Base-by-base conservation (phyloP, 2,888 invertebrate genomes). In the Sarcophaga subvicina region DNA sequence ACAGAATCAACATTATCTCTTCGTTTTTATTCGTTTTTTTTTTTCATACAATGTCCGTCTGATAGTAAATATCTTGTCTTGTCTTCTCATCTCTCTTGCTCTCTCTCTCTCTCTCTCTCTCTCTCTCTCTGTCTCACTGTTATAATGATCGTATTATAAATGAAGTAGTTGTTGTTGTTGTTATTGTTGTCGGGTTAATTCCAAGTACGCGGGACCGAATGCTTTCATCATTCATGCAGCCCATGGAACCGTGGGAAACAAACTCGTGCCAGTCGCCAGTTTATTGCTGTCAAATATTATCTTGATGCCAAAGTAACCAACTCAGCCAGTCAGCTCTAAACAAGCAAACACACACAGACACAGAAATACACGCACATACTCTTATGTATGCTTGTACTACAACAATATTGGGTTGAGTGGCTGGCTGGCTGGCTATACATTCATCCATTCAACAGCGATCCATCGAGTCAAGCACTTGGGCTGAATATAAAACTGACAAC, bases 261-360 rank as follows among this genome's bases (percentile, higher is more conserved):
- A 93, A 93, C 92, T 93, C 93, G 92, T 93, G 92, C 92, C 93
- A 92, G 92, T 92, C 92, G 92, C 91, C 87, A 87, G 87, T 92
- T 92, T 91, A 92, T 91, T 91, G 92, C 91, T 91, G 92, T 92
- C 92, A 92, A 92, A 92, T 92, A 91, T 90, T 92, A 92, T 92
- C 92, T 92, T 91, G 92, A 92, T 91, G 92, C 90, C 91, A 91
- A 92, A 88, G 70, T 75, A 85, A 83, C 83, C 78, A 81, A 79
- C 83, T 75, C 80, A 88, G 79, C 70, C 75, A 76, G 86, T 47
- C 47, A 79, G 54, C 79, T 4, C 54, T 72, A 73, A 62, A 66
- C 64, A 77, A 78, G 60, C 72, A 78, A 67, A 70, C 54, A 85
- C 71, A 85, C 70, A 75, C 62, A 81, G 27, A 59, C 45, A 60